A percentile compares a stretch with the other conserved stretches of the same genome.
Evolutionary conservation across 2,113 vertebrate genomes (phyloP).

Genomic region (Paramisgurnus dabryanus): DNA sequence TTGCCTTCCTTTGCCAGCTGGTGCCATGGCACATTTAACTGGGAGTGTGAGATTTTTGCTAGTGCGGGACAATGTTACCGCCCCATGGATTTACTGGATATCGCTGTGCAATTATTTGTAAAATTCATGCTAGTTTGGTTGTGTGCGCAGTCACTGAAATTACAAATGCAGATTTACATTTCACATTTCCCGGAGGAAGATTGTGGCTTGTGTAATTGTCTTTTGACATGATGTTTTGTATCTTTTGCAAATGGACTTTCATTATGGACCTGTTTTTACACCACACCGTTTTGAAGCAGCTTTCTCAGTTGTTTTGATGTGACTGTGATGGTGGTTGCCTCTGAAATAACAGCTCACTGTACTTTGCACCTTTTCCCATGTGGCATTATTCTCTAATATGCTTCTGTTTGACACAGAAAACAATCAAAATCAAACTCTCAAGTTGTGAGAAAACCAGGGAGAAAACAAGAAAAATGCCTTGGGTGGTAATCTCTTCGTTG

Average conservation of each 20-base stretch:
- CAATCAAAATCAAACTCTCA: conserved; percentile 39
- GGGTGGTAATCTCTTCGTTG: conserved; percentile 49
- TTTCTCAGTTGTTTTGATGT: conserved; percentile 19
- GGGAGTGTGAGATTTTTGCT: conserved; percentile 58
- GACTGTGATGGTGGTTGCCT: neutral
- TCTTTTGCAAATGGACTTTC: conserved; percentile 23
- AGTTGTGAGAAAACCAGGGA: conserved; percentile 4
- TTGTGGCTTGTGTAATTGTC: neutral
- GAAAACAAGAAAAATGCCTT: conserved; percentile 39
- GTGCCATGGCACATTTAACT: conserved; percentile 65
- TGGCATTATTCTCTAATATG: conserved; percentile 32
- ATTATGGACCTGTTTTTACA: neutral
- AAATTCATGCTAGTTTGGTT: conserved; percentile 57
- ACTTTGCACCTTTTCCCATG: conserved; percentile 6
- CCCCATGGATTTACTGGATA: conserved; percentile 55
- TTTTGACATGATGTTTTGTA: neutral
- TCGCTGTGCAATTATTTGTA: conserved; percentile 51
- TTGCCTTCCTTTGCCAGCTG: conserved; percentile 75
- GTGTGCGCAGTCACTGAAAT: neutral
- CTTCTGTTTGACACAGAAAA: conserved; percentile 31
- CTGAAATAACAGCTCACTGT: conserved; percentile 27
- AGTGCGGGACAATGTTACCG: conserved; percentile 60
- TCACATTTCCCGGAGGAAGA: conserved; percentile 1
- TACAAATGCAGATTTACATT: neutral
- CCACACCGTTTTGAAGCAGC: neutral